Evolutionary conservation across 2,888 invertebrate genomes (phyloP).

Genomic region (Ceratothoa steindachneri): DNA sequence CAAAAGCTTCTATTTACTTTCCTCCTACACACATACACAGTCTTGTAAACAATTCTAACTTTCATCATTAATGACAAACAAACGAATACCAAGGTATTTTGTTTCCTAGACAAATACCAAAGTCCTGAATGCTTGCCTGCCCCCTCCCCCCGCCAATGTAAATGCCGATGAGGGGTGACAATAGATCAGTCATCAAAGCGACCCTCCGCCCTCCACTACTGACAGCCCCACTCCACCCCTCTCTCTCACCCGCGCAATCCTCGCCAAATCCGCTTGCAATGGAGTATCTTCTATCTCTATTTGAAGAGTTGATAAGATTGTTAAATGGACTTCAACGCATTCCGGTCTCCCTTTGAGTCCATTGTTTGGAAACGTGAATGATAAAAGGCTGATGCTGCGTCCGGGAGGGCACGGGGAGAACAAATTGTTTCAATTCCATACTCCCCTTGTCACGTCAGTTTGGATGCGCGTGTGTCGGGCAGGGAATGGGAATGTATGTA

Average conservation of each 20-base stretch:
- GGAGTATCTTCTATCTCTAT: constrained; percentile 5
- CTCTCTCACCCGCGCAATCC: constrained; percentile 14
- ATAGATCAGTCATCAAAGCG: too few species aligned
- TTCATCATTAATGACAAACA: too few species aligned
- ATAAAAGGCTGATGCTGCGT: not conserved
- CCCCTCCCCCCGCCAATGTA: too few species aligned
- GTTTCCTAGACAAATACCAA: too few species aligned
- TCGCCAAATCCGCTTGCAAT: constrained; percentile 2
- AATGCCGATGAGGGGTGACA: too few species aligned
- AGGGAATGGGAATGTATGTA: too few species aligned
- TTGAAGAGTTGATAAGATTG: constrained; percentile 8
- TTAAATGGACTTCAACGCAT: not conserved
- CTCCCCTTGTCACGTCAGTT: not conserved
- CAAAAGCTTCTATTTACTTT: too few species aligned
- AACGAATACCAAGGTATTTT: too few species aligned
- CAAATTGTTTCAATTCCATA: not conserved
- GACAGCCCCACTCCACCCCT: constrained; percentile 3
- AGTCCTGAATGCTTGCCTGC: too few species aligned
- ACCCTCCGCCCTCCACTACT: constrained; percentile 4
- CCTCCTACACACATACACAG: too few species aligned
- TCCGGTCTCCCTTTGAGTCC: not conserved
- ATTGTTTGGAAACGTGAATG: constrained; percentile 2
- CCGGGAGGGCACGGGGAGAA: not conserved
- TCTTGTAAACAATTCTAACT: too few species aligned
- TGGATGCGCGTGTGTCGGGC: not conserved